Base-by-base conservation (phyloP, 2,797 vertebrate species). In the Leuciscus waleckii region DNA sequence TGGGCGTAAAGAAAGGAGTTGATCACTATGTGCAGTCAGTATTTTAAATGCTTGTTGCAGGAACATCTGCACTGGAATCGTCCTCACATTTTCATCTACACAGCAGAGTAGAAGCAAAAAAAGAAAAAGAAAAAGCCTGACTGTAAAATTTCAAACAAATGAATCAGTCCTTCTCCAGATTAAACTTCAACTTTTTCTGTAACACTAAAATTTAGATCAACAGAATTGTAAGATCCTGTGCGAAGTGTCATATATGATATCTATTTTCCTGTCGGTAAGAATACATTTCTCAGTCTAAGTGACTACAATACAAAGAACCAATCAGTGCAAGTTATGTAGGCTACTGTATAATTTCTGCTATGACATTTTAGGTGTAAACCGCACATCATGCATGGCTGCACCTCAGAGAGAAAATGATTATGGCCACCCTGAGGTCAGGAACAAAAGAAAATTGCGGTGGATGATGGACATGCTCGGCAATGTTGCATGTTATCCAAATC, bases 341-440 rank as follows among this genome's bases (percentile, higher is more conserved):
- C 16, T 17, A 49, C 5, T 39, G 74, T 68, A 77, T 69, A 84
- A 77, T 77, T 77, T 77, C 32, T 68, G 73, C 43, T 29, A 9
- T 77, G 43, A 21, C 13, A 77, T 84, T 83, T 84, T 69, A 76
- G 74, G 63, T 68, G 46, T 69, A 51, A 29, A 68, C 61, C 2
- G 7, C 49, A 68, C n/a, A 73, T 61, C 39, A 61, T 46, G 69
- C 74, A 78, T 69, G 35, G 49, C 35, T 68, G 74, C 61, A 78
- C 17, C 7, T 84, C 49, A 14, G 63, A 84, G 61, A 67, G n/a
- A 69, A 84, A 69, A 77, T 78, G 35, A 84, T 84, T 78, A 84
- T 84, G 61, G 61, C 74, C 63, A 78, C 74, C 82, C 74, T 58
- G 49, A 84, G 82, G 63, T 84, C 49, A 78, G 74, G 51, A 56